Base-by-base conservation (phyloP, 1,140 invertebrate species). In the Leptinotarsa texana region DNA sequence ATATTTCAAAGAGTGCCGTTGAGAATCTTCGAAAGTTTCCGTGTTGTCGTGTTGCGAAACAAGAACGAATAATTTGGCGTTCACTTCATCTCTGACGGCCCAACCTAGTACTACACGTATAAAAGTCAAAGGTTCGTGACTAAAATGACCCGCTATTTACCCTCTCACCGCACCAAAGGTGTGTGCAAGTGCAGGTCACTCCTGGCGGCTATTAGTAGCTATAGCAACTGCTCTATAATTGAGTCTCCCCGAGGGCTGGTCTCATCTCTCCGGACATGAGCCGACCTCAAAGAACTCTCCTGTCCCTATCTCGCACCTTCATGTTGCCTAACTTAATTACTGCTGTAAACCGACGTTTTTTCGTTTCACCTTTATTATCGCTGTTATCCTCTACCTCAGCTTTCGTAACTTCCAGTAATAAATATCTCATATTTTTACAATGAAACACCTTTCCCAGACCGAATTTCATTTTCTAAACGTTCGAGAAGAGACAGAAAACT, bases 151-250 rank as follows among this genome's bases (percentile, higher is more conserved):
- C 69, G 76, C 72, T 77, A 75, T 77, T 77, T 77, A 77, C 76
- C 76, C 76, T 77, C 76, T 69, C 15, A 69, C 68, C 48, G 48
- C 68, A n/a, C 15, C 18, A 42, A 73, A 79, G 77, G 76, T 79
- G 79, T 76, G 68, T 74, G 57, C 78, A 80, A 76, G 79, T 81
- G 57, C 78, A 80, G 78, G 79, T 81, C 78, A 76, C 73, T 69
- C 69, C 57, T 48, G 63, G 69, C 70, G 74, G 75, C 81, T 81
- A 82, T 82, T 82, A 82, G 81, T 82, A 80, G 72, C 81, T 82
- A 81, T 82, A 79, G 81, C 81, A 80, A 82, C 81, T 75, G 74
- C 78, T 78, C 78, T 81, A 80, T 82, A 82, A 82, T 82, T 82
- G 81, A 82, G 81, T 80, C 76, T 75, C 75, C 72, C 74, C 65